Conservation (phyloP, 2,797 vertebrate genomes). For the Microctenopoma stevenorrisi region DNA sequence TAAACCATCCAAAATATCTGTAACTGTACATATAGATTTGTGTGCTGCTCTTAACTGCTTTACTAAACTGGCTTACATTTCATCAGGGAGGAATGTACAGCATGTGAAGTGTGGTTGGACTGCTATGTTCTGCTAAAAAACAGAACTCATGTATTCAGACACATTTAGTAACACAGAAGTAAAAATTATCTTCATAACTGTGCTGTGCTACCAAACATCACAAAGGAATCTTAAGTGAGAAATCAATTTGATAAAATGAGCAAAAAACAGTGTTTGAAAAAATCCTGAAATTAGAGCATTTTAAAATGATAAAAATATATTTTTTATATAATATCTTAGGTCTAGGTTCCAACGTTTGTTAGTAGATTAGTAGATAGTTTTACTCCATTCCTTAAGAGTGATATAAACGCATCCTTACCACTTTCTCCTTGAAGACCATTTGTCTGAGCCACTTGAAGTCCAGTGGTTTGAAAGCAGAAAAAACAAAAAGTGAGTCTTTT, state of each 20-base stretch:
- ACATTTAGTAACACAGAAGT: conserved; percentile 11
- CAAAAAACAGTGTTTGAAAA: background rate
- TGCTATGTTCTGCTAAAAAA: conserved; percentile 20
- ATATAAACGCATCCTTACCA: conserved; percentile 84
- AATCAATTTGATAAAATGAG: background rate
- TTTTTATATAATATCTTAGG: no score
- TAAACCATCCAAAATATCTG: conserved; percentile 38
- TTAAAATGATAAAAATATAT: no score
- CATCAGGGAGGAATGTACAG: conserved; percentile 56
- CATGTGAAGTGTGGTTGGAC: conserved; percentile 49
- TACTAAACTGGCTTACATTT: conserved; percentile 29
- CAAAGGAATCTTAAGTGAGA: background rate
- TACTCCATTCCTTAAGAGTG: background rate
- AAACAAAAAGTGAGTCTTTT: conserved; percentile 94
- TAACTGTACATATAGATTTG: conserved; percentile 7
- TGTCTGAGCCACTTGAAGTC: conserved; percentile 98
- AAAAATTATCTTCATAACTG: conserved; percentile 3
- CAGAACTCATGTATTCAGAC: conserved; percentile 29
- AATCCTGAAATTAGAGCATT: background rate
- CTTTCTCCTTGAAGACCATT: conserved; percentile 95
- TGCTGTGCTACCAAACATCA: background rate
- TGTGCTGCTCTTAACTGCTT: conserved; percentile 14
- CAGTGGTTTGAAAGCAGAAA: conserved; percentile 96
- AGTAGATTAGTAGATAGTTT: no score
- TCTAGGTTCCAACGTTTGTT: no score